phyloP scores from a whole-genome alignment of 2,113 vertebrate genomes.

The Labeo catla region DNA sequence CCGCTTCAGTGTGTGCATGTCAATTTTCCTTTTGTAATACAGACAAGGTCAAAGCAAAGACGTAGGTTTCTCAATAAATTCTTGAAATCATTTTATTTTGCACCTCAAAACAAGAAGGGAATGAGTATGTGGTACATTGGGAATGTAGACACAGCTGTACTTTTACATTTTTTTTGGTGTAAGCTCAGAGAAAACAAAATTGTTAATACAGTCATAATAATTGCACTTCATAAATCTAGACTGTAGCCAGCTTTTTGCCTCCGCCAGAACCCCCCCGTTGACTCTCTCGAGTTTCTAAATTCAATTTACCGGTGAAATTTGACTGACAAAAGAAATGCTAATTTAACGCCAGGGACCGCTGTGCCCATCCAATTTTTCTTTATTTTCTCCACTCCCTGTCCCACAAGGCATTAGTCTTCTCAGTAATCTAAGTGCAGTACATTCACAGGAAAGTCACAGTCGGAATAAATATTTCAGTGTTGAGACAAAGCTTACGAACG shows the following conservation, averaged over 20 bases:
- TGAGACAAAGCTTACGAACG: constrained; percentile 71
- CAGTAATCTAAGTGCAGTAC: constrained; percentile 81
- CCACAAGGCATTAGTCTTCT: constrained; percentile 77
- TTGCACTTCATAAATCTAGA: constrained; percentile 83
- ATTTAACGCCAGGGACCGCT: constrained; percentile 73
- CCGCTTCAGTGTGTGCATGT: neutral
- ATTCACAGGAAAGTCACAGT: constrained; percentile 80
- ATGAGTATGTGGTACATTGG: constrained; percentile 77
- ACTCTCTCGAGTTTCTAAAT: constrained; percentile 72
- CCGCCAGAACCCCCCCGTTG: constrained; percentile 67
- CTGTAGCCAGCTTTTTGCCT: constrained; percentile 76
- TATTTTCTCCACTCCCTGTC: constrained; percentile 62
- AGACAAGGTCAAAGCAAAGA: constrained; percentile 35
- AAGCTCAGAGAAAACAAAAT: constrained; percentile 82
- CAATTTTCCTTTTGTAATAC: neutral
- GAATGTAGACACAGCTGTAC: constrained; percentile 82
- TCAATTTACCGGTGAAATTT: constrained; percentile 78
- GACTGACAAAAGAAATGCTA: constrained; percentile 80
- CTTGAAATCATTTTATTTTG: constrained; percentile 74
- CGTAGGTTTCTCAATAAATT: constrained; percentile 73
- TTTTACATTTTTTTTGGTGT: constrained; percentile 74
- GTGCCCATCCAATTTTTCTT: constrained; percentile 73
- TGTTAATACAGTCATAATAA: constrained; percentile 83
- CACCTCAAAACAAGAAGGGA: constrained; percentile 77
- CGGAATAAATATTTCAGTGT: constrained; percentile 77